Base-by-base conservation (phyloP, 2,888 invertebrate species). In the Leucophenga montana region DNA sequence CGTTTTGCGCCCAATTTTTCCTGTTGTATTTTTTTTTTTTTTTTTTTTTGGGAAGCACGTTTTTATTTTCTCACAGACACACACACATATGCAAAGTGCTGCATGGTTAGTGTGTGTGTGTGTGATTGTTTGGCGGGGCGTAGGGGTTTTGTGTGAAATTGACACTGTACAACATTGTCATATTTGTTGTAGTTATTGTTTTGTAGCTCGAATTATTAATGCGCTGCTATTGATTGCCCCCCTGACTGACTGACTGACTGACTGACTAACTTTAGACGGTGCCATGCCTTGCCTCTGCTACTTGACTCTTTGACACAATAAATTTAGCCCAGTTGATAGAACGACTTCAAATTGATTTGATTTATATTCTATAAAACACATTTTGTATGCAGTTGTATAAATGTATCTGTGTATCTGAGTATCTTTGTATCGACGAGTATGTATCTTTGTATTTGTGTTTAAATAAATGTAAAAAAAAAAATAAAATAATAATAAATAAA, bases 381-480 rank as follows among this genome's bases (percentile, higher is more conserved):
- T 39, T 46, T 11, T 44, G 50, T 71, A 65, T 68, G 68, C 71
- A 53, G 64, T 57, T 33, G 18, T 61, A 39, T 39, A 11, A 39
- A 39, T 61, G 11, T 22, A 6, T 50, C 2, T 50, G 16, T 33
- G 16, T 16, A n/a, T 18, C 39, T 44, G 33, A 16, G 33, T 39
- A 6, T 13, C 18, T 8, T 53, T 4, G 16, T n/a, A n/a, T n/a
- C n/a, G n/a, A n/a, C n/a, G n/a, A n/a, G n/a, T n/a, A 39, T 61
- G 11, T 22, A 6, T 50, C 2, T 50, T 3, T 33, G 16, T 16
- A n/a, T 18, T n/a, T 44, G 33, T 39, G 33, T 39, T n/a, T 13
- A 16, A 18, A 16, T 18, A 50, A 50, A 50, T 50, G 16, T 8
- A 50, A 22, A 54, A 5, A 27, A 16, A 3, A 18, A 46, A 16